Conservation (phyloP, 1,140 invertebrate species). For the Goniozus legneri region DNA sequence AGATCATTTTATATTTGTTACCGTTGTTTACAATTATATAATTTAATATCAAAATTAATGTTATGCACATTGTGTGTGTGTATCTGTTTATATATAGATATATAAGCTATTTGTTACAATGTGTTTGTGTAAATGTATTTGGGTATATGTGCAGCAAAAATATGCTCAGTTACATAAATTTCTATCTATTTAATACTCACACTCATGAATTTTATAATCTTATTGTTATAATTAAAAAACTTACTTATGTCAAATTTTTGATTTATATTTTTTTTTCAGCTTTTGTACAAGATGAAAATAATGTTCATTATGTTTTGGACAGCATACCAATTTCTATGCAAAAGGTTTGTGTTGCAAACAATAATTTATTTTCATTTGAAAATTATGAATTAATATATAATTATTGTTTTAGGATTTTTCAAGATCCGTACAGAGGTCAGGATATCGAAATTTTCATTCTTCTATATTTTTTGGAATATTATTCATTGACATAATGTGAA, state of each 20-base stretch:
- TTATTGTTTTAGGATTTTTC: constrained; percentile 39
- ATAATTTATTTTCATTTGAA: too few species aligned
- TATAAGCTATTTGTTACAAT: neutral
- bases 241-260: constrained; percentile 8
- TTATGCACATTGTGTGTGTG: too few species aligned
- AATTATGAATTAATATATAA: too few species aligned
- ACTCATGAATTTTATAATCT: neutral
- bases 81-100: neutral
- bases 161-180: neutral
- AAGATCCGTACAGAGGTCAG: constrained; percentile 35
- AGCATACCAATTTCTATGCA: constrained; percentile 58
- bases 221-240: constrained; percentile 3
- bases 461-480: constrained; percentile 8
- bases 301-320: constrained; percentile 66
- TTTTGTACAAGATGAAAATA: constrained; percentile 68
- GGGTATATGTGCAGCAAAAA: neutral
- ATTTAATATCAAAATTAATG: too few species aligned
- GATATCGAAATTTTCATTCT: constrained; percentile 42
- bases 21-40: too few species aligned
- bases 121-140: neutral
- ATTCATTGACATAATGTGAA: neutral
- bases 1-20: neutral
- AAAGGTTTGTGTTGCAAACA: constrained; percentile 49
- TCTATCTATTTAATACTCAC: neutral
- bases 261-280: constrained; percentile 52